Evolutionary conservation across 1,140 invertebrate species (phyloP), one percentile per base, ranked within the genome.

Genomic region (Triops longicaudatus): DNA sequence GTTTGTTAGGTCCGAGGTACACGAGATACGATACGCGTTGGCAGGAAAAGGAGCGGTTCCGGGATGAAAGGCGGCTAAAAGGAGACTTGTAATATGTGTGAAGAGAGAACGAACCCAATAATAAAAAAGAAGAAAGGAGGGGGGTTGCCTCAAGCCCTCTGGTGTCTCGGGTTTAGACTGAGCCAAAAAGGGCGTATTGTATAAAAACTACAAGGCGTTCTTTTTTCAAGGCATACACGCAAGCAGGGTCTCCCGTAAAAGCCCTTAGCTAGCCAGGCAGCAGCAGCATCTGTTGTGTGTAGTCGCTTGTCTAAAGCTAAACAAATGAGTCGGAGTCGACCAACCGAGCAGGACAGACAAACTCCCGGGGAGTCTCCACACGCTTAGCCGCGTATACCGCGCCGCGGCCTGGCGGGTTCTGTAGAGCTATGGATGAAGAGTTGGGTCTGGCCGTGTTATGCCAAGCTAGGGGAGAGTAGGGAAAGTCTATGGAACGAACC

Each of bases 1-100:
- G 50, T 63, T 63, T 22, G 50, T 63, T 63, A 63, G 50, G 50
- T 63, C 50, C 17, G 50, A 63, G n/a, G 50, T 63, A 63, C 22
- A 63, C 6, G 22, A 22, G 50, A 63, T 63, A 63, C 50, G 50
- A 0, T n/a, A n/a, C 14, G 50, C 6, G 50, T 63, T 17, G 50
- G 50, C 50, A 63, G n/a, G 50, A 63, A 63, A 63, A 63, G 50
- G 50, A 63, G 50, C 50, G n/a, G 50, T 63, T 63, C 50, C 50
- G 50, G 50, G 50, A 63, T 63, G 50, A 22, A 63, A 63, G 7
- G 31, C 31, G 31, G 31, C 31, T 37, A 37, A 37, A 37, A 37
- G 31, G 31, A 37, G 31, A 37, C 31, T 37, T 37, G 31, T 37
- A 37, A 37, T 37, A 7, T 37, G 31, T 37, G 31, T 37, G 31